A percentile compares a stretch with the other conserved stretches of the same genome.
Evolutionary conservation across 2,797 vertebrate species (phyloP).

Genomic region (Ctenopoma kingsleyae): DNA sequence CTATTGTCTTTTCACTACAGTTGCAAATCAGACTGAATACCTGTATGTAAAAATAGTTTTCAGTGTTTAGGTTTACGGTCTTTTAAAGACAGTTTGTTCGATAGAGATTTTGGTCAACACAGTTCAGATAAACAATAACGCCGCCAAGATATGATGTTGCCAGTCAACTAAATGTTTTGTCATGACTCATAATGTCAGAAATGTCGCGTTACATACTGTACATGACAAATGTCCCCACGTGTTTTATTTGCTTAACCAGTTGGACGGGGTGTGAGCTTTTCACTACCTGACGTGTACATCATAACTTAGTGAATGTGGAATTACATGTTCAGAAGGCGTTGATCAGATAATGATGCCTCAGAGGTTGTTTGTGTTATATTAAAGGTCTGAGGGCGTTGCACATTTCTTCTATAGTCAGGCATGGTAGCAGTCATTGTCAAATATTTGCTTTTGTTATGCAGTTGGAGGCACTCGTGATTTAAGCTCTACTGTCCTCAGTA

Average conservation of each 20-base stretch:
- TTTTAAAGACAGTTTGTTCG: no score
- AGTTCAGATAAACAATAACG: no score
- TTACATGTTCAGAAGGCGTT: background rate
- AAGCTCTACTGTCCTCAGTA: background rate
- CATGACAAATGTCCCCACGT: background rate
- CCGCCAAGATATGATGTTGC: background rate
- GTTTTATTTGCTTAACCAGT: slow-evolving; percentile 18
- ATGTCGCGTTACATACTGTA: no score
- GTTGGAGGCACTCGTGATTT: background rate
- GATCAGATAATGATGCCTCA: background rate
- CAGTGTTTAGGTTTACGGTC: no score
- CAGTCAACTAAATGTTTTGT: background rate
- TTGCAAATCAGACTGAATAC: no score
- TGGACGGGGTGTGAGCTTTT: fast-evolving
- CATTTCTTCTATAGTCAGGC: background rate
- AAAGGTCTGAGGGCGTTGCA: background rate
- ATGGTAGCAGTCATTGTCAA: background rate
- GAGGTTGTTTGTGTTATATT: background rate
- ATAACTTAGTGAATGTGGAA: background rate
- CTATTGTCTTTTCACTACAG: no score
- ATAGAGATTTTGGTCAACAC: background rate
- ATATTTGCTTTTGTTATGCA: background rate
- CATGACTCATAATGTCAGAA: background rate
- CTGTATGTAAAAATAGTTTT: no score
- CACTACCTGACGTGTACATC: background rate